Evolutionary conservation across 2,888 invertebrate genomes (phyloP).

Genomic region (Trachelus troglodyta): DNA sequence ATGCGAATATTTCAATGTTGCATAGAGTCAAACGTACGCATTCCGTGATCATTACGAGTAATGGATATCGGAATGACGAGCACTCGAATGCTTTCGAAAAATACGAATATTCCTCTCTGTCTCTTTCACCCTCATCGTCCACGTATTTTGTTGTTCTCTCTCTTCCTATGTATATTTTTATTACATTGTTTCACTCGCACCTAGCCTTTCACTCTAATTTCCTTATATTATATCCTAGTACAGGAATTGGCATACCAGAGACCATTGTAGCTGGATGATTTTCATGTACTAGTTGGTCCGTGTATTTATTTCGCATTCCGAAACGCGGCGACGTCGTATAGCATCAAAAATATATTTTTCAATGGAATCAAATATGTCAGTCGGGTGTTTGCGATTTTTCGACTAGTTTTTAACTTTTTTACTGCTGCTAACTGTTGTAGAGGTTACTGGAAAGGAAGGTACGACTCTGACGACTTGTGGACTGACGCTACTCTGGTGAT

Average conservation of each 20-base stretch:
- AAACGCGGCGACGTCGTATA: neutral
- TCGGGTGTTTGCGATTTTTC: no score
- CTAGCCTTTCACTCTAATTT: no score
- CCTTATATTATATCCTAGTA: no score
- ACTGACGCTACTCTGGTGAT: no score
- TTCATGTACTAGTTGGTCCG: neutral
- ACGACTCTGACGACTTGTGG: no score
- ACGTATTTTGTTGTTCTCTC: neutral
- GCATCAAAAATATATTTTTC: no score
- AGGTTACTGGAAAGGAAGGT: no score
- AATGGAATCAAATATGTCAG: no score
- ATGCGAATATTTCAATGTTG: slow-evolving; percentile 28
- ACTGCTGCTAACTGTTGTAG: no score
- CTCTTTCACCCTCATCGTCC: neutral
- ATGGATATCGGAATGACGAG: slow-evolving; percentile 39
- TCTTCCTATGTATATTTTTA: neutral
- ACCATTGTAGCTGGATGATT: neutral
- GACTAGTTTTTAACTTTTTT: no score
- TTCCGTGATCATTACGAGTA: slow-evolving; percentile 37
- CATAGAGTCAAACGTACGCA: slow-evolving; percentile 31
- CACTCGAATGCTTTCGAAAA: slow-evolving; percentile 9
- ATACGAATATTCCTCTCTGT: neutral
- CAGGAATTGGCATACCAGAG: no score
- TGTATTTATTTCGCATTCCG: slow-evolving; percentile 1
- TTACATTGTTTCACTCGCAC: no score